Evolutionary conservation across 2,797 vertebrate genomes (phyloP), one percentile per base, ranked within the genome.

Genomic region (Melanotaenia maccullochi): DNA sequence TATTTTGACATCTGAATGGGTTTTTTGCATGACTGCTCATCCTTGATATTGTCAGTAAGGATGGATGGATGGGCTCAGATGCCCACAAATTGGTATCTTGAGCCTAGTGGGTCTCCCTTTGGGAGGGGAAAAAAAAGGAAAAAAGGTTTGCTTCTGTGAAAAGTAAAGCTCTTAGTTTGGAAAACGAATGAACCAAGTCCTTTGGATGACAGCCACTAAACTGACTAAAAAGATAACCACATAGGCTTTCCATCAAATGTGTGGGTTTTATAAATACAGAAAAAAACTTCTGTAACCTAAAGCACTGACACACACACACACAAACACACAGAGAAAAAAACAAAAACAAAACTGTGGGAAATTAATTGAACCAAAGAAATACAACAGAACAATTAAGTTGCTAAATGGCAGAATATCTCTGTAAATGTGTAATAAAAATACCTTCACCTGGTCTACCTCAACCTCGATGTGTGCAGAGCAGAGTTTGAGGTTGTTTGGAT

Each of bases 1-100:
- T 68, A 66, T 75, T 80, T 65, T 73, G 67, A 65, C 70, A 75
- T 64, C 59, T 71, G 47, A 71, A 68, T 52, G 49, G 30, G 44
- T 25, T 25, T 51, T 52, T 49, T 49, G 66, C 40, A 58, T 11
- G 1, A 56, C 59, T 71, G 47, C 24, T 61, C 14, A 68, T 57
- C n/a, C 28, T 38, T 36, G 64, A 77, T 3, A 60, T 54, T 20
- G 11, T 65, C 52, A 38, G 14, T 49, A 55, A 60, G 40, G 32
- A 57, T 14, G 44, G 24, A 60, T 14, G 22, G 25, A 54, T 57
- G n/a, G 47, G 47, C 14, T 28, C 67, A 36, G 47, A 9, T 58
- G 65, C 12, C 24, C 54, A 11, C 61, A 32, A 42, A 71, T 16
- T 60, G 36, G 52, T 51, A 38, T 68, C 33, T 63, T 38, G 44